These are phyloP conservation scores for Manacus vitellinus DNA, from an alignment of 2,113 vertebrate genomes.

Conservation along the genomic window DNA sequence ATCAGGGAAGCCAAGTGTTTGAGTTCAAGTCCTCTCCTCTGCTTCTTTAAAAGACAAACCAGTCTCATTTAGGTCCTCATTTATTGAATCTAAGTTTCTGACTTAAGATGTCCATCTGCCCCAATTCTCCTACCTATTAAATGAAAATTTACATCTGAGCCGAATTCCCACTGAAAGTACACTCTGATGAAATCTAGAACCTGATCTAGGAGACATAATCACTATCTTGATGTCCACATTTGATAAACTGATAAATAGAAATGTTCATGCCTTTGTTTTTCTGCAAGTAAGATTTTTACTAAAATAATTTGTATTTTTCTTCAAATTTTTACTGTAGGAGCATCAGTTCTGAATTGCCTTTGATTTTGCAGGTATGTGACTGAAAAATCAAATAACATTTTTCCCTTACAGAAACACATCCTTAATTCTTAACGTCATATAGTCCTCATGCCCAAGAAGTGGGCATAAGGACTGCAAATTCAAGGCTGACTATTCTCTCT, in stretches of 20 bases:
- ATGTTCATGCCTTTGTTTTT: background rate
- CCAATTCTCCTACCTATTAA: background rate
- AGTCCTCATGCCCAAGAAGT: background rate
- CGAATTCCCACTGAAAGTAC: background rate
- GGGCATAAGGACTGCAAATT: background rate
- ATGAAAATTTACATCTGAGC: background rate
- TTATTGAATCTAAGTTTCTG: background rate
- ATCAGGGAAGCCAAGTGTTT: background rate
- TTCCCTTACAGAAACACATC: background rate
- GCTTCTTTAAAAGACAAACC: background rate
- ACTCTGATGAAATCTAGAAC: background rate
- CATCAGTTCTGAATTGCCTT: background rate
- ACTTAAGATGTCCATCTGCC: background rate
- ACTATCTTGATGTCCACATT: background rate
- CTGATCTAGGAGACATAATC: background rate
- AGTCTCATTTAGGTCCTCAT: background rate
- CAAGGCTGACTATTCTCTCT: background rate
- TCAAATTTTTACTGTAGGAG: background rate
- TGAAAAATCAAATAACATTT: background rate
- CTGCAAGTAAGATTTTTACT: background rate
- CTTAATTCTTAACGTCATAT: background rate
- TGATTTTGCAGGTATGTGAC: background rate
- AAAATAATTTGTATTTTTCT: background rate
- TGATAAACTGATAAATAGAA: background rate
- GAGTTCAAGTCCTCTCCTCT: background rate